Conservation (phyloP, 2,888 invertebrate genomes). For the Entomobrya multifasciata region DNA sequence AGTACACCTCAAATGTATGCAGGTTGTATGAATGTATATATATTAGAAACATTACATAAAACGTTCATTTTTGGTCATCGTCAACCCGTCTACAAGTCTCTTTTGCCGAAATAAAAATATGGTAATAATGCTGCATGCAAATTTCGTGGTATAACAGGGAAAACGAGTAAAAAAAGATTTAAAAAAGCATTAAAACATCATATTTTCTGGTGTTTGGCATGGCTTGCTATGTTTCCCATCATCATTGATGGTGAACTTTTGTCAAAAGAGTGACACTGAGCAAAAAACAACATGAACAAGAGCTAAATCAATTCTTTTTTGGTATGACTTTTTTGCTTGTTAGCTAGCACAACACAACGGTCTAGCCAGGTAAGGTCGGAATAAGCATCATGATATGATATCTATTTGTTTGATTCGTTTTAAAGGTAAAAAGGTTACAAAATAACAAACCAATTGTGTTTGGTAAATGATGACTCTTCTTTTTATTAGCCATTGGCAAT, state of each 20-base stretch:
- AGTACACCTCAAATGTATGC: too few species aligned
- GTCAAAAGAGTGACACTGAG: constrained; percentile 46
- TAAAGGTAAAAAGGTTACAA: constrained; percentile 50
- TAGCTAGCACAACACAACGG: too few species aligned
- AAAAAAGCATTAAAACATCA: constrained; percentile 23
- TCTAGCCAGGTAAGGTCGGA: not conserved
- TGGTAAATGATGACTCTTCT: constrained; percentile 15
- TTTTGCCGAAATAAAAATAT: too few species aligned
- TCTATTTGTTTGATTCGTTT: too few species aligned
- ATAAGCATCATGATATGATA: too few species aligned
- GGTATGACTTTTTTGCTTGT: constrained; percentile 25
- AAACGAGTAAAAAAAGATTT: too few species aligned
- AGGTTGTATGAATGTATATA: too few species aligned
- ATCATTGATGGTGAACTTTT: constrained; percentile 15
- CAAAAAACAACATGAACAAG: constrained; percentile 23
- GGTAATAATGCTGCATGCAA: too few species aligned
- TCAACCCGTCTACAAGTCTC: too few species aligned
- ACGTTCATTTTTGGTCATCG: too few species aligned
- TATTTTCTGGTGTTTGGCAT: not conserved
- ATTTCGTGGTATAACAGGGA: too few species aligned
- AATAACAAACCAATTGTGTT: not conserved
- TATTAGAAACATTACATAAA: too few species aligned
- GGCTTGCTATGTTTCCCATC: not conserved
- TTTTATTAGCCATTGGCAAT: constrained; percentile 1
- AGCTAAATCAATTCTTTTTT: not conserved